Conservation (phyloP, 2,113 vertebrate species). For the Boulengeromyrus knoepffleri region DNA sequence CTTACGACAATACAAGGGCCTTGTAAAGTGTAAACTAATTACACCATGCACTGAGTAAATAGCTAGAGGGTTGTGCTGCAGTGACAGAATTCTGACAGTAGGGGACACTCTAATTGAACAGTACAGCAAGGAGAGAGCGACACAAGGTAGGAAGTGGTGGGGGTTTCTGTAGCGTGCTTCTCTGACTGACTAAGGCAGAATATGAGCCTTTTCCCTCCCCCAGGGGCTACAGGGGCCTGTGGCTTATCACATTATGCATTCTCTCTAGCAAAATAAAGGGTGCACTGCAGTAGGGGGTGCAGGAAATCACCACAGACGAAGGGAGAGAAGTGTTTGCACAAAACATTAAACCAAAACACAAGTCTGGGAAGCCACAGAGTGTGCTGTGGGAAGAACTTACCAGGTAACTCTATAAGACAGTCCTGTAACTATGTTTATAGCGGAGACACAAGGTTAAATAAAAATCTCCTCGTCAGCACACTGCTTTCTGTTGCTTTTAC, state of each 20-base stretch:
- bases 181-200: background rate
- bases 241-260: slow-evolving; percentile 8
- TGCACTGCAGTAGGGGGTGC: background rate
- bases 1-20: background rate
- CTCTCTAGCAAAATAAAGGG: slow-evolving; percentile 1
- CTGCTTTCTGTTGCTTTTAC: background rate
- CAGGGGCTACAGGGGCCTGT: background rate
- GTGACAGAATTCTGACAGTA: background rate
- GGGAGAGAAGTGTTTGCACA: background rate
- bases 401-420: background rate
- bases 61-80: background rate
- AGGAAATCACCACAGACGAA: background rate
- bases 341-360: background rate
- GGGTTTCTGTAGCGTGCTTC: background rate
- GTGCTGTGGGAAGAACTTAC: background rate
- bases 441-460: background rate
- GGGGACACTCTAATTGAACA: slow-evolving; percentile 1
- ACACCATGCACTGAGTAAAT: background rate
- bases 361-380: background rate
- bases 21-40: background rate
- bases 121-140: background rate
- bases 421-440: background rate
- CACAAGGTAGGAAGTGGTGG: background rate
- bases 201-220: slow-evolving; percentile 4
- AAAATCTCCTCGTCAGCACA: background rate